Base-by-base conservation (phyloP, 1,140 invertebrate genomes). In the Eueides isabella region DNA sequence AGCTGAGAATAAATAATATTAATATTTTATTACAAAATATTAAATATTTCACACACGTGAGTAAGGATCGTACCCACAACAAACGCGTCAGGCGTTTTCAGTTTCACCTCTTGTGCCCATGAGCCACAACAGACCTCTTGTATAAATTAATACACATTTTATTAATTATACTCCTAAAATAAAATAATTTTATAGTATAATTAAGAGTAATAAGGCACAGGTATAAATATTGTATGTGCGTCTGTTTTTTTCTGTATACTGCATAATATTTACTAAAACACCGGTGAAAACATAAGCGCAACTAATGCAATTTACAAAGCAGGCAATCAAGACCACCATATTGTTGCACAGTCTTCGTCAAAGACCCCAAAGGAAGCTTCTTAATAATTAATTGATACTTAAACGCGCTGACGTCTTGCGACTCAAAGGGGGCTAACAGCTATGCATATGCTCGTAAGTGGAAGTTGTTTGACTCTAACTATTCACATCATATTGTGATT, bases 321-420 rank as follows among this genome's bases (percentile, higher is more conserved):
- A 85, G 82, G 84, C 88, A 91, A 91, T 90, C 87, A 87, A 85
- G 82, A 83, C 80, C 84, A 81, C 87, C 86, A 84, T 86, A 91
- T 91, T 91, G 89, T 91, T 90, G 87, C 85, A 83, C 79, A 83
- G 80, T 81, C 85, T 77, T 84, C 88, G 84, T 89, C 89, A 90
- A 90, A 91, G 88, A 87, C 87, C 81, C 48, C 83, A 89, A 89
- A 88, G 87, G 84, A 85, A 84, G 79, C 84, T 83, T 83, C 85
- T 92, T 88, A 92, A 92, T 92, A 92, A 92, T 92, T 92, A 92
- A 92, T 90, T 85, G 87, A 81, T 84, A 85, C 85, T 91, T 91
- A 91, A 92, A 86, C 81, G 90, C 83, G 87, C 88, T 84, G 85
- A 91, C 88, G 90, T 92, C 90, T 89, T 89, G 83, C 82, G 74